Evolutionary conservation across 2,888 invertebrate species (phyloP).

Genomic region (Autographa gamma): DNA sequence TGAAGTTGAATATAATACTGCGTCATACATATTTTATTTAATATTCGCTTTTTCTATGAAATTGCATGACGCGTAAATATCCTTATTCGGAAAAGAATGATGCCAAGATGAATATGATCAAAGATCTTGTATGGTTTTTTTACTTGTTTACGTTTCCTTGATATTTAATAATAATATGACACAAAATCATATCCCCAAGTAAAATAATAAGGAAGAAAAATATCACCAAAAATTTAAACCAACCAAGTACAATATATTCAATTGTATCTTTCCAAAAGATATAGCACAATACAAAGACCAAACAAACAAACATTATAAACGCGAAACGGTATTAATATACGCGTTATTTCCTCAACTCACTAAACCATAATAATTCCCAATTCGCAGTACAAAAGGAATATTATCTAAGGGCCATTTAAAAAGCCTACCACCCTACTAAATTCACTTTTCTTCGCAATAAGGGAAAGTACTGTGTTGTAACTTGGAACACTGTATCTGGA

Average conservation of each 20-base stretch:
- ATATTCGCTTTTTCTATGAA: too few relatives aligned
- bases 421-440: slow-evolving; percentile 54
- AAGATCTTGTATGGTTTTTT: too few relatives aligned
- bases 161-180: too few relatives aligned
- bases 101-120: too few relatives aligned
- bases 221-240: neutral
- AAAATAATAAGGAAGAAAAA: neutral
- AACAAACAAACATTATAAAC: slow-evolving; percentile 25
- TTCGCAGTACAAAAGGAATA: slow-evolving; percentile 73
- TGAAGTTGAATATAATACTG: too few relatives aligned
- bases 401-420: slow-evolving; percentile 69
- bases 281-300: slow-evolving; percentile 22
- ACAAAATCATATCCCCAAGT: too few relatives aligned
- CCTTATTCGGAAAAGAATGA: too few relatives aligned
- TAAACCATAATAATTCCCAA: slow-evolving; percentile 77
- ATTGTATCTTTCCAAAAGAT: slow-evolving; percentile 9
- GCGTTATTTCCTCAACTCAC: slow-evolving; percentile 65
- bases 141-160: too few relatives aligned
- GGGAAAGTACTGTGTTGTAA: slow-evolving; percentile 30
- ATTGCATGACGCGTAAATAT: too few relatives aligned
- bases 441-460: slow-evolving; percentile 52
- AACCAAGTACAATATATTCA: neutral
- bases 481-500: slow-evolving; percentile 37
- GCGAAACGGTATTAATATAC: slow-evolving; percentile 45
- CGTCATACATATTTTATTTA: too few relatives aligned